Percentiles rank a stretch among this genome's conserved stretches.
Conservation (phyloP, 37 sponge, comb jelly and placozoan genomes). For the Halichondria panicea region DNA sequence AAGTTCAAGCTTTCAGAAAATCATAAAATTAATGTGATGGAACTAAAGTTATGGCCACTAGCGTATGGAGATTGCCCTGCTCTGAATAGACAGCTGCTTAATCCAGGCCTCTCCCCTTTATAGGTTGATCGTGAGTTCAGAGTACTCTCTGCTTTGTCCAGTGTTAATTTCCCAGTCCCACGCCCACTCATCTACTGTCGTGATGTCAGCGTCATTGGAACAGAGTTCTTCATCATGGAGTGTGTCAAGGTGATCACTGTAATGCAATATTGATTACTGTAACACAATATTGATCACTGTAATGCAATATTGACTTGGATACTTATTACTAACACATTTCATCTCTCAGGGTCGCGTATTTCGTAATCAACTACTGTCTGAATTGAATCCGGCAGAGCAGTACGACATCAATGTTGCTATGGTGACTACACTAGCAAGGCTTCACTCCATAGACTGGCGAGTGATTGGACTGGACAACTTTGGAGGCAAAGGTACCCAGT, state of each 20-base stretch:
- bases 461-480: constrained; percentile 59
- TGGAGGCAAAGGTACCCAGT: constrained; percentile 53
- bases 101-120: background rate
- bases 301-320: background rate
- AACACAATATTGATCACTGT: background rate
- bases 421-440: constrained; percentile 53
- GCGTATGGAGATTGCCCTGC: too few species aligned
- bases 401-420: constrained; percentile 51
- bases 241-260: constrained; percentile 51
- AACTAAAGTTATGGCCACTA: too few species aligned
- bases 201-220: constrained; percentile 66
- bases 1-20: too few species aligned
- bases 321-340: background rate
- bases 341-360: constrained; percentile 61
- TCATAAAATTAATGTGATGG: too few species aligned
- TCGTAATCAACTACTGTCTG: constrained; percentile 38
- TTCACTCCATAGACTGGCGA: constrained; percentile 68
- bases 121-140: constrained; percentile 60
- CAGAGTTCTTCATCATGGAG: constrained; percentile 86
- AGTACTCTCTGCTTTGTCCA: constrained; percentile 63
- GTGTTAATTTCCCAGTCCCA: constrained; percentile 73
- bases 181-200: constrained; percentile 65
- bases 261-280: background rate
- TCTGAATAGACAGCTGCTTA: too few species aligned
- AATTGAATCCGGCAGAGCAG: constrained; percentile 49